Base-by-base conservation (phyloP, 1,140 invertebrate genomes). In the Saccostrea echinata region DNA sequence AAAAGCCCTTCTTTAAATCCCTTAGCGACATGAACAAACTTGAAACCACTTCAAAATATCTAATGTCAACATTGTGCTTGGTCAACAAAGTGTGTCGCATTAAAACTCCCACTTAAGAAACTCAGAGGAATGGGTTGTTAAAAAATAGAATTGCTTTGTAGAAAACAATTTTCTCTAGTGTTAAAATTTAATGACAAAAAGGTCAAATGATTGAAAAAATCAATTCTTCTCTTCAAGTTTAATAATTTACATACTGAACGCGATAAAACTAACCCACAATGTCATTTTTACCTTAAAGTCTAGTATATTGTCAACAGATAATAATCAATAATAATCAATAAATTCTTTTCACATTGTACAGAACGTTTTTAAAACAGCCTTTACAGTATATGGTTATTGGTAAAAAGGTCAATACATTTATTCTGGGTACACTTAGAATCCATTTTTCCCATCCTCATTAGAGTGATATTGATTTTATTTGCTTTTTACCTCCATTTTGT, bases 41-140 rank as follows among this genome's bases (percentile, higher is more conserved):
- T 76, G 68, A 76, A 76, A 76, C 27, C 68, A 30, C 68, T 76
- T 76, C 68, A 30, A 76, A 76, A 76, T 76, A 76, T 76, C 68
- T 76, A 76, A 76, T 76, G 68, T 76, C 68, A 76, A 76, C 68
- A 76, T 76, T 76, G 68, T 76, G 68, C 68, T 76, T 76, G 68
- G 27, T 76, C 68, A 76, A 76, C 30, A 76, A 76, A 76, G 68
- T 76, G 68, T 76, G 68, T 76, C 68, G 11, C 27, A 76, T 76
- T 76, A 30, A 76, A 76, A 30, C 27, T 76, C 18, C 24, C 27
- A 16, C 27, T 76, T 27, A 71, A 16, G 27, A 27, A 27, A 16
- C 16, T 76, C 16, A 30, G 30, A 30, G 68, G 30, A 76, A 76
- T 76, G 24, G 18, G 68, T 76, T 76, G 30, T 76, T 71, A 33